A percentile compares a stretch with the other conserved stretches of the same genome.
Evolutionary conservation across 1,140 invertebrate species (phyloP).

Genomic region (Drosophila kepulauana): DNA sequence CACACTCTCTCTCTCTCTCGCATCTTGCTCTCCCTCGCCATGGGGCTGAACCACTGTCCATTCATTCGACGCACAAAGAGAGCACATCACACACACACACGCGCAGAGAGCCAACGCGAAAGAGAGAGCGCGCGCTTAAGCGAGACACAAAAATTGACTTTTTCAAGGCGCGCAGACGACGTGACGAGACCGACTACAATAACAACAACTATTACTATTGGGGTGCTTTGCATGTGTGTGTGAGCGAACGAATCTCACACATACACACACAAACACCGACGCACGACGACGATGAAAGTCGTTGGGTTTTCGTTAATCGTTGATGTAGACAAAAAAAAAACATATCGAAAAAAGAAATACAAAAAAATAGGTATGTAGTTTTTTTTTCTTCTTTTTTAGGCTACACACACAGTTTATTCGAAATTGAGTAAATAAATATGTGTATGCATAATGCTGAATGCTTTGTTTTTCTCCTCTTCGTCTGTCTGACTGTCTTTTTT

Average conservation of each 20-base stretch:
- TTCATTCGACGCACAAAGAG: slow-evolving; percentile 56
- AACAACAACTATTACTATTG: slow-evolving; percentile 26
- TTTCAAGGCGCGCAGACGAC: slow-evolving; percentile 66
- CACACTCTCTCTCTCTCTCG: slow-evolving; percentile 25
- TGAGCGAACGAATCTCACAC: slow-evolving; percentile 58
- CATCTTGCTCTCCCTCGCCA: slow-evolving; percentile 24
- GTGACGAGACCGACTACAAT: slow-evolving; percentile 39
- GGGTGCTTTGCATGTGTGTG: slow-evolving; percentile 36
- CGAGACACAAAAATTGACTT: slow-evolving; percentile 70
- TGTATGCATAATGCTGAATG: slow-evolving; percentile 19
- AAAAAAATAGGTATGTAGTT: slow-evolving; percentile 68
- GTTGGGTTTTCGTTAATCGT: slow-evolving; percentile 83
- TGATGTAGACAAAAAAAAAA: slow-evolving; percentile 80
- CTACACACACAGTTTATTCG: slow-evolving; percentile 42
- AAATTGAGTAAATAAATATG: slow-evolving; percentile 45
- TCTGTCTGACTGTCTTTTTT: neutral
- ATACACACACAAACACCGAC: slow-evolving; percentile 58
- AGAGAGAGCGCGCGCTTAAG: slow-evolving; percentile 44
- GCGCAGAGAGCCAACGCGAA: slow-evolving; percentile 3
- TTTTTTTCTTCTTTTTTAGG: slow-evolving; percentile 38
- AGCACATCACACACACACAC: neutral
- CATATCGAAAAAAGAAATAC: slow-evolving; percentile 27
- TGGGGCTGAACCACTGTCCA: slow-evolving; percentile 53
- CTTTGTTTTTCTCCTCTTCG: neutral
- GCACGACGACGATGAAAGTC: slow-evolving; percentile 78